These are phyloP conservation scores for Tinamus major DNA, from an alignment of 2,797 vertebrate species.

Conservation along the genomic window DNA sequence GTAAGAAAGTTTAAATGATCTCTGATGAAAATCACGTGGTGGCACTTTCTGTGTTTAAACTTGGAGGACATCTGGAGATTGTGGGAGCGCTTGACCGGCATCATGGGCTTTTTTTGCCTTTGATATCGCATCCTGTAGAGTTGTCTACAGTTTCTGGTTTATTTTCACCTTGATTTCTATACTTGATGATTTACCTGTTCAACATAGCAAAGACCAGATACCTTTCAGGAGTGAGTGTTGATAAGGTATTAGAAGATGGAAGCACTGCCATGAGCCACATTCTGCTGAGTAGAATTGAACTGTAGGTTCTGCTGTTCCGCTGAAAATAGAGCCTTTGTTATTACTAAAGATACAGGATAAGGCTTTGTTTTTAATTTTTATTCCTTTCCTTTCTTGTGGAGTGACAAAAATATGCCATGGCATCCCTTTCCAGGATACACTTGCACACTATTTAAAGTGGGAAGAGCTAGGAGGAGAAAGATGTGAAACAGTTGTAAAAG, in stretches of 20 bases:
- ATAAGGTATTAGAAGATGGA: background rate
- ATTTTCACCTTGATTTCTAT: background rate
- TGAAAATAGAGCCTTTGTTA: background rate
- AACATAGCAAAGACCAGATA: background rate
- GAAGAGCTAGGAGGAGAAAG: background rate
- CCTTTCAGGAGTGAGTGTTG: background rate
- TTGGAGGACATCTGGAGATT: background rate
- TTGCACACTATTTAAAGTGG: background rate
- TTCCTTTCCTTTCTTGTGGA: background rate
- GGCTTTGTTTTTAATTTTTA: background rate
- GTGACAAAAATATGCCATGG: accelerated
- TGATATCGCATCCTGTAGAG: background rate
- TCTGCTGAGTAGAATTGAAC: background rate
- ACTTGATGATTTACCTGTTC: background rate
- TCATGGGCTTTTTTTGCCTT: background rate
- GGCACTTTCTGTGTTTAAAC: background rate
- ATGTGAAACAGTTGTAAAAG: background rate
- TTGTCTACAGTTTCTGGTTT: background rate
- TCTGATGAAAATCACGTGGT: background rate
- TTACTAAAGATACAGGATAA: background rate
- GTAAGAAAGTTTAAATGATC: slow-evolving; percentile 72
- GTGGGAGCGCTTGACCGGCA: background rate
- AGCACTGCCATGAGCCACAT: background rate
- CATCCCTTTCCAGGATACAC: background rate
- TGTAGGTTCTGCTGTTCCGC: background rate